These are phyloP conservation scores for Ceratotherium simum DNA, from an alignment of 2,113 vertebrate genomes.

Conservation along the genomic window DNA sequence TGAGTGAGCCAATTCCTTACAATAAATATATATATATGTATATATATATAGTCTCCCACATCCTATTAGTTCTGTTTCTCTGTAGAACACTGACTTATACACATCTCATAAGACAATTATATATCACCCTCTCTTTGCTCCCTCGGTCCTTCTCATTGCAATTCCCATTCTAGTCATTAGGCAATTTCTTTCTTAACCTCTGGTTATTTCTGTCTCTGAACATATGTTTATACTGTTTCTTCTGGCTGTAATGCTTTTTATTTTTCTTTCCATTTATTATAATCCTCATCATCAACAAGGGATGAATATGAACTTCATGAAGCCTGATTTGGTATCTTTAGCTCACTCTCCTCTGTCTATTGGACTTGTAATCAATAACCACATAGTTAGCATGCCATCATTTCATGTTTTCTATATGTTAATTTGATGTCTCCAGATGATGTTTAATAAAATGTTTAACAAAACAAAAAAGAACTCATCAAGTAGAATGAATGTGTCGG, in stretches of 20 bases:
- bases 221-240: neutral
- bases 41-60: too few relatives aligned
- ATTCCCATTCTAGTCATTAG: neutral
- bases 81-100: neutral
- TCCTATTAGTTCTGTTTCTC: neutral
- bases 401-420: neutral
- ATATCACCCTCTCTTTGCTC: neutral
- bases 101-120: neutral
- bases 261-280: conserved; percentile 23
- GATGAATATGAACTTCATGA: neutral
- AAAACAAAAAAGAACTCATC: neutral
- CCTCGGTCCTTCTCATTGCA: neutral
- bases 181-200: neutral
- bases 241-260: neutral
- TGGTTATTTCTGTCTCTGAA: neutral
- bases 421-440: neutral
- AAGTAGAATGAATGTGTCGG: neutral
- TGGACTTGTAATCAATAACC: neutral
- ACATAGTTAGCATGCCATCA: neutral
- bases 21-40: neutral
- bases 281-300: neutral
- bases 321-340: neutral
- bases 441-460: neutral
- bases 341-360: neutral
- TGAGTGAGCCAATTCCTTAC: neutral